phyloP scores from a whole-genome alignment of 2,888 invertebrate species.

The Oscheius onirici region DNA sequence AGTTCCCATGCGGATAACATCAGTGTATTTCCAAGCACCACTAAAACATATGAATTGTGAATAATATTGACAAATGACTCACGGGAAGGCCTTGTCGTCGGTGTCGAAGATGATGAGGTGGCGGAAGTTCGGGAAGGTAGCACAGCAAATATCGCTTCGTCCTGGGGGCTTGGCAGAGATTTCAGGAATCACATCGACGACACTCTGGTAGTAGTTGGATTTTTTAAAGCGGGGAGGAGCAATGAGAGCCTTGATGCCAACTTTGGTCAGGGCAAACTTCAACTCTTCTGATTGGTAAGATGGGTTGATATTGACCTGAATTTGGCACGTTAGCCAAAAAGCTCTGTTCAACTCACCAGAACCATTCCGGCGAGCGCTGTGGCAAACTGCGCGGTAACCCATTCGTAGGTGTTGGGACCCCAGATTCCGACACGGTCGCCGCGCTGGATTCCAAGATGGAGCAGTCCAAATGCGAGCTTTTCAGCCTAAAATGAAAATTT shows the following conservation, averaged over 20 bases:
- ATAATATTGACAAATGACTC: slow-evolving; percentile 32
- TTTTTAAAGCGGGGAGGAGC: slow-evolving; percentile 78
- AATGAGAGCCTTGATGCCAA: slow-evolving; percentile 77
- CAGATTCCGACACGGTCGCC: slow-evolving; percentile 84
- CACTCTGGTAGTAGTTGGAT: slow-evolving; percentile 78
- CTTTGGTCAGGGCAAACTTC: slow-evolving; percentile 81
- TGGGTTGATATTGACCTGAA: slow-evolving; percentile 82
- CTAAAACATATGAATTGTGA: slow-evolving; percentile 65
- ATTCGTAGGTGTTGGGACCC: slow-evolving; percentile 82
- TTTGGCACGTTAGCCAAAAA: not conserved
- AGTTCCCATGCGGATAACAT: slow-evolving; percentile 73
- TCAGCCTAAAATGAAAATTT: slow-evolving; percentile 76
- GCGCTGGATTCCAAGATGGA: slow-evolving; percentile 79
- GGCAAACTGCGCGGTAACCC: slow-evolving; percentile 81
- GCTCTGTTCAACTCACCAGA: slow-evolving; percentile 76
- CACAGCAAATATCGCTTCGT: slow-evolving; percentile 52
- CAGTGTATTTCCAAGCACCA: slow-evolving; percentile 74
- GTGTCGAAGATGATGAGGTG: slow-evolving; percentile 77
- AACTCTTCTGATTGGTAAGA: slow-evolving; percentile 80
- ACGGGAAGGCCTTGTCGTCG: slow-evolving; percentile 62
- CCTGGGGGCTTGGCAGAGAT: slow-evolving; percentile 58
- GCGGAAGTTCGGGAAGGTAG: slow-evolving; percentile 72
- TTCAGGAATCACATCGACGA: slow-evolving; percentile 64
- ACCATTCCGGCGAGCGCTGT: slow-evolving; percentile 81
- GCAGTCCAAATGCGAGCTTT: slow-evolving; percentile 80